A percentile compares a stretch with the other conserved stretches of the same genome.
Conservation (phyloP, 64 coral and sea anemone species). For the Cladopsammia gracilis region DNA sequence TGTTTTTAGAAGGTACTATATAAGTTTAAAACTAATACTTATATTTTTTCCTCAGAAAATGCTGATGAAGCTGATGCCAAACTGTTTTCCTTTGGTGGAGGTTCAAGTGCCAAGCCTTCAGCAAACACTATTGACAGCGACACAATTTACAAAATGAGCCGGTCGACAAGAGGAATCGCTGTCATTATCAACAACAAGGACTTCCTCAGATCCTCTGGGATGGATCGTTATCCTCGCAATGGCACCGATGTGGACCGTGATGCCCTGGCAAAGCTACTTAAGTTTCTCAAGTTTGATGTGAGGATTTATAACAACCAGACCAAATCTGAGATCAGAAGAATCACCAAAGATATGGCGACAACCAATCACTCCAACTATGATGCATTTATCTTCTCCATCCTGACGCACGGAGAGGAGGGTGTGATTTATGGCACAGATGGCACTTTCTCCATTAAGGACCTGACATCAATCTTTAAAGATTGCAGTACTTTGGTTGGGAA, state of each 20-base stretch:
- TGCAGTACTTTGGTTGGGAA: constrained; percentile 80
- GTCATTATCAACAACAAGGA: constrained; percentile 96
- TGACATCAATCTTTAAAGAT: constrained; percentile 82
- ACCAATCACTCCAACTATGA: constrained; percentile 79
- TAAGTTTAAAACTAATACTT: background rate
- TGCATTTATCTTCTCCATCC: constrained; percentile 84
- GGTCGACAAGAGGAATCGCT: constrained; percentile 78
- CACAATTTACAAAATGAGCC: constrained; percentile 81
- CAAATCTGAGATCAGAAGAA: constrained; percentile 66
- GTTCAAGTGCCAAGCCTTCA: background rate
- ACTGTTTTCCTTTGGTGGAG: background rate
- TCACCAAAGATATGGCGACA: constrained; percentile 69
- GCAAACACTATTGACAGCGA: constrained; percentile 42
- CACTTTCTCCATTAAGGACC: constrained; percentile 76
- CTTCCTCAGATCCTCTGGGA: constrained; percentile 85
- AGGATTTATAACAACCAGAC: constrained; percentile 81
- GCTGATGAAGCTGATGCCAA: constrained; percentile 38
- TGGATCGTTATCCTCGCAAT: constrained; percentile 95
- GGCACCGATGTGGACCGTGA: constrained; percentile 95
- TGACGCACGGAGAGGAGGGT: constrained; percentile 97
- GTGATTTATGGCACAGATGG: constrained; percentile 92
- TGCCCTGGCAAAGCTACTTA: constrained; percentile 72
- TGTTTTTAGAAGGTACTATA: too few relatives aligned
- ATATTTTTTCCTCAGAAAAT: background rate
- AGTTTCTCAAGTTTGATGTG: constrained; percentile 70